Conservation (phyloP, 2,888 invertebrate species). For the Sclerodermus sp. region DNA sequence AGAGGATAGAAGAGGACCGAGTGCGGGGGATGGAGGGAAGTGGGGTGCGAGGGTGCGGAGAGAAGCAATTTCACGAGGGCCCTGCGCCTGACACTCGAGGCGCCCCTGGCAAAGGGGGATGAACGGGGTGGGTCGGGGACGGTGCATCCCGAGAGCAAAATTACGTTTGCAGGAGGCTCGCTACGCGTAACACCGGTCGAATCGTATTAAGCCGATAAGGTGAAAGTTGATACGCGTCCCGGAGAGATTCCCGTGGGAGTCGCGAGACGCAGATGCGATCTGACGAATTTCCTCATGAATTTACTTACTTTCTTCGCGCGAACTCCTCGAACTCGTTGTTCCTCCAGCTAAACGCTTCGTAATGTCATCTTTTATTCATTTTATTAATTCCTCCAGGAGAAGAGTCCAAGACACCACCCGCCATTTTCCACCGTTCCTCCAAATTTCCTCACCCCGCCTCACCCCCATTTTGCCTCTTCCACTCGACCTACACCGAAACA, state of each 20-base stretch:
- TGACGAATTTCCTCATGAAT: slow-evolving; percentile 1
- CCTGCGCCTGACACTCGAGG: slow-evolving; percentile 16
- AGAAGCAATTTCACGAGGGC: slow-evolving; percentile 10
- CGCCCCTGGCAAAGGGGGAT: background rate
- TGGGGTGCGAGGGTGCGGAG: background rate
- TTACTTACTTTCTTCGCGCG: too few species aligned
- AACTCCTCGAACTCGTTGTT: background rate
- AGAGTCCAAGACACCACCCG: too few species aligned
- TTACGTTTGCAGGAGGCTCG: slow-evolving; percentile 12
- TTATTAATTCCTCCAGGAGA: too few species aligned
- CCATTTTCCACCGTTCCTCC: too few species aligned
- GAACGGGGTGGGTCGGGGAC: too few species aligned
- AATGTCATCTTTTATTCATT: too few species aligned
- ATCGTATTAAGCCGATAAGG: slow-evolving; percentile 17
- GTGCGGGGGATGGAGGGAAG: background rate
- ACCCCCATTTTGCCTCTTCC: too few species aligned
- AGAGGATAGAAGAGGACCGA: background rate
- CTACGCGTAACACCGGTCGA: slow-evolving; percentile 11
- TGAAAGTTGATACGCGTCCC: slow-evolving; percentile 3
- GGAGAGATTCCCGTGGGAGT: background rate
- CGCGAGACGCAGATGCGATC: slow-evolving; percentile 6
- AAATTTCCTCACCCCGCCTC: too few species aligned
- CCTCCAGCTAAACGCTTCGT: too few species aligned
- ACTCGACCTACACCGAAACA: too few species aligned
- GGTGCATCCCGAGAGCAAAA: slow-evolving; percentile 10